Evolutionary conservation across 2,797 vertebrate genomes (phyloP).

Genomic region (Pangasius krempfi): DNA sequence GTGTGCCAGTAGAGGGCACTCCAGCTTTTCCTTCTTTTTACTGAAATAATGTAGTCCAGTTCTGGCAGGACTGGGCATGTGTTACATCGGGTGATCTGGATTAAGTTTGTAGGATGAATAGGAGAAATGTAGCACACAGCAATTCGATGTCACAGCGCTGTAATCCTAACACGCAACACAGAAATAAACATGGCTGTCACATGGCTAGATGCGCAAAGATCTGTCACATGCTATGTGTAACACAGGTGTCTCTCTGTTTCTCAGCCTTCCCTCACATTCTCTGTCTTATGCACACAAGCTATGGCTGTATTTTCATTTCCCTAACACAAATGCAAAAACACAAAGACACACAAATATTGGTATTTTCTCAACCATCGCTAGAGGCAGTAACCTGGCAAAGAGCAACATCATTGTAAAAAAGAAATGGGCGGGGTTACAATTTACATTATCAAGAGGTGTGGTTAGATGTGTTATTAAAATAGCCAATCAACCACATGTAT

Average conservation of each 20-base stretch:
- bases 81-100: conserved; percentile 1
- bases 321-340: not conserved
- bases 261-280: not conserved
- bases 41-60: too few species aligned
- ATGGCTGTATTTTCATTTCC: not conserved
- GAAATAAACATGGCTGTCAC: not conserved
- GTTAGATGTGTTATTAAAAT: not conserved
- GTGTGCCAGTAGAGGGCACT: conserved; percentile 44
- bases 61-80: not conserved
- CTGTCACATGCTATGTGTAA: conserved; percentile 1
- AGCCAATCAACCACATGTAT: not conserved
- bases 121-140: not conserved
- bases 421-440: not conserved
- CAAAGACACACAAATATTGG: not conserved
- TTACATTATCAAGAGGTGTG: not conserved
- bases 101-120: conserved; percentile 7
- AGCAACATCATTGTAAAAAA: not conserved
- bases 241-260: not conserved
- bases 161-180: conserved; percentile 14
- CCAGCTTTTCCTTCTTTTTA: conserved; percentile 25
- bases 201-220: conserved; percentile 4
- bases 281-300: not conserved
- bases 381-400: not conserved
- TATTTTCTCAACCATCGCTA: not conserved
- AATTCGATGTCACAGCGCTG: not conserved